Conservation (phyloP, 2,888 invertebrate species). For the Phorcus lineatus region DNA sequence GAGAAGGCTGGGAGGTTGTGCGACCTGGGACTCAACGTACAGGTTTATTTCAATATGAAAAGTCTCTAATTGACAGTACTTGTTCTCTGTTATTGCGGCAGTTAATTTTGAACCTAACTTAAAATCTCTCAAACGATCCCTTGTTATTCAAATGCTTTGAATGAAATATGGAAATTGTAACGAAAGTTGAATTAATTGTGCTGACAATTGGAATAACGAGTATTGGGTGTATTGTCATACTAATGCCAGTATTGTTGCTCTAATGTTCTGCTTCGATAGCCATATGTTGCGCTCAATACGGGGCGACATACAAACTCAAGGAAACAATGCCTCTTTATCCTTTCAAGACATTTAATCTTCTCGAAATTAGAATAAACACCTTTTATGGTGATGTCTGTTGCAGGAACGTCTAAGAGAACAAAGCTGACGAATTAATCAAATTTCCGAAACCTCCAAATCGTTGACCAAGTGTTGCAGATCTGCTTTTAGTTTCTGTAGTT, state of each 20-base stretch:
- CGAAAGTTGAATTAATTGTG: neutral
- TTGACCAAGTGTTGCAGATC: too few relatives aligned
- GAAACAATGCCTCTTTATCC: too few relatives aligned
- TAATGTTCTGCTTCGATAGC: neutral
- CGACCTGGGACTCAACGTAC: neutral
- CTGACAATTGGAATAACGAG: neutral
- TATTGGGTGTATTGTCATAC: neutral
- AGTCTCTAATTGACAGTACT: neutral
- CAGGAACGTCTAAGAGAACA: too few relatives aligned
- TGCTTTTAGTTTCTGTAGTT: too few relatives aligned
- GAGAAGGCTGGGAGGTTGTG: neutral
- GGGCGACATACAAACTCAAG: neutral
- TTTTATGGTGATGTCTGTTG: too few relatives aligned
- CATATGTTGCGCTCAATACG: constrained; percentile 3
- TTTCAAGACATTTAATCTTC: too few relatives aligned
- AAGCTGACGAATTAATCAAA: too few relatives aligned
- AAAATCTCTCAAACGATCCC: neutral
- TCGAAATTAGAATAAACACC: too few relatives aligned
- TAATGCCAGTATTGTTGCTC: neutral
- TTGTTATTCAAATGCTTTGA: constrained; percentile 15
- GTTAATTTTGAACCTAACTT: constrained; percentile 9
- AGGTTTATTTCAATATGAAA: constrained; percentile 21
- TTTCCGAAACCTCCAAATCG: too few relatives aligned
- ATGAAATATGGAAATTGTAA: constrained; percentile 12
- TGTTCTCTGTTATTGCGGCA: neutral